Percentiles rank a stretch among this genome's conserved stretches.
phyloP scores from a whole-genome alignment of 2,113 vertebrate species.

The Taurulus bubalis region DNA sequence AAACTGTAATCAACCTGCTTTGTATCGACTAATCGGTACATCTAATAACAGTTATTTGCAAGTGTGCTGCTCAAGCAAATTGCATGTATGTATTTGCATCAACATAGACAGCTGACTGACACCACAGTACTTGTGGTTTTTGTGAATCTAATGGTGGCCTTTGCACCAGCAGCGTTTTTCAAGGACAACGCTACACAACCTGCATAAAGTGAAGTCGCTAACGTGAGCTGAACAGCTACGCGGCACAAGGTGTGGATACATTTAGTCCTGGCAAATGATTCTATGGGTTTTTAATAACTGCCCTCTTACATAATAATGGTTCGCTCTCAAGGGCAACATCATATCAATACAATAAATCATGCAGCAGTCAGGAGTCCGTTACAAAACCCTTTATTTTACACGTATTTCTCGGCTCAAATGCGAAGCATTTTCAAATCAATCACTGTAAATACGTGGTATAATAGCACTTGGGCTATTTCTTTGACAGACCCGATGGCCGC shows the following conservation, averaged over 20 bases:
- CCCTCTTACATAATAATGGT: conserved; percentile 51
- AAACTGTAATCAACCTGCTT: not conserved
- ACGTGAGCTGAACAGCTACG: not conserved
- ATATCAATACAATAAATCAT: conserved; percentile 66
- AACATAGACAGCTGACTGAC: not conserved
- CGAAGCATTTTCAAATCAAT: conserved; percentile 22
- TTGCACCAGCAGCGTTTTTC: not conserved
- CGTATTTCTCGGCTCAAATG: conserved; percentile 20
- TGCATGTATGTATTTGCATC: not conserved
- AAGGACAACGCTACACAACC: not conserved
- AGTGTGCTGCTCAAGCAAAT: not conserved
- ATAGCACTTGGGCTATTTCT: not conserved
- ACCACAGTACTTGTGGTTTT: conserved; percentile 9
- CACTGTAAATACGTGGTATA: not conserved
- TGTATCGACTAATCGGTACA: not conserved
- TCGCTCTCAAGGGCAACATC: conserved; percentile 47
- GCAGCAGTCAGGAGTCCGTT: conserved; percentile 32
- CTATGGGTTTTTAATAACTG: conserved; percentile 60
- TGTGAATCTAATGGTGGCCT: conserved; percentile 20
- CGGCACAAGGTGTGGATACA: conserved; percentile 30
- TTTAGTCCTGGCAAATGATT: conserved; percentile 43
- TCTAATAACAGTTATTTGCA: not conserved
- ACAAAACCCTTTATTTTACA: conserved; percentile 15
- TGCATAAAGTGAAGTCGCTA: not conserved
- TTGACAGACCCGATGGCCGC: not conserved